phyloP scores from a whole-genome alignment of 2,113 vertebrate species.

The Crotalus viridis region DNA sequence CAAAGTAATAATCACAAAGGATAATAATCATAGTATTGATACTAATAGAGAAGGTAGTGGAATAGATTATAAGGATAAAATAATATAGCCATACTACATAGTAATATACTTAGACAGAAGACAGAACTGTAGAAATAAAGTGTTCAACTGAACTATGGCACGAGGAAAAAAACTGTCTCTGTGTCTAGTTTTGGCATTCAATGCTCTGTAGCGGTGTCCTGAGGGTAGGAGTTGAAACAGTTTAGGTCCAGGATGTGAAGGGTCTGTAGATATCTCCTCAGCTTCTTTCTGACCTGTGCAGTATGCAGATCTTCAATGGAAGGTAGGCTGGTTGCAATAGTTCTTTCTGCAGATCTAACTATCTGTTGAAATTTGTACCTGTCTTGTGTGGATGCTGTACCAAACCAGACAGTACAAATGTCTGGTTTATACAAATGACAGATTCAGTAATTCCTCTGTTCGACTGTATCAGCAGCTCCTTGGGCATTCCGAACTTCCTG shows the following conservation, averaged over 20 bases:
- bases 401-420: not conserved
- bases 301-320: not conserved
- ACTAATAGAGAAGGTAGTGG: not conserved
- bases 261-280: not conserved
- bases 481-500: not conserved
- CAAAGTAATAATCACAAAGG: not conserved
- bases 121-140: not conserved
- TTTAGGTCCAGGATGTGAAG: not conserved
- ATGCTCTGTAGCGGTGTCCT: too few species aligned
- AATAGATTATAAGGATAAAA: not conserved
- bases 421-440: not conserved
- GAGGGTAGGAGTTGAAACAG: not conserved
- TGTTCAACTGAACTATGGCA: too few species aligned
- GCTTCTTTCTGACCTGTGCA: not conserved
- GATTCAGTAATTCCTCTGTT: not conserved
- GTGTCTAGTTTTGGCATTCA: too few species aligned
- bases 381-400: not conserved
- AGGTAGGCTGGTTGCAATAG: not conserved
- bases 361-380: not conserved
- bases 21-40: not conserved
- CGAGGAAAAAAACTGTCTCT: too few species aligned
- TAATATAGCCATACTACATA: not conserved
- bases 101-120: not conserved
- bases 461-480: not conserved
- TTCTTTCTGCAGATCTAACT: not conserved